Evolutionary conservation across 1,140 invertebrate species (phyloP).

Genomic region (Apocrypta bakeri): DNA sequence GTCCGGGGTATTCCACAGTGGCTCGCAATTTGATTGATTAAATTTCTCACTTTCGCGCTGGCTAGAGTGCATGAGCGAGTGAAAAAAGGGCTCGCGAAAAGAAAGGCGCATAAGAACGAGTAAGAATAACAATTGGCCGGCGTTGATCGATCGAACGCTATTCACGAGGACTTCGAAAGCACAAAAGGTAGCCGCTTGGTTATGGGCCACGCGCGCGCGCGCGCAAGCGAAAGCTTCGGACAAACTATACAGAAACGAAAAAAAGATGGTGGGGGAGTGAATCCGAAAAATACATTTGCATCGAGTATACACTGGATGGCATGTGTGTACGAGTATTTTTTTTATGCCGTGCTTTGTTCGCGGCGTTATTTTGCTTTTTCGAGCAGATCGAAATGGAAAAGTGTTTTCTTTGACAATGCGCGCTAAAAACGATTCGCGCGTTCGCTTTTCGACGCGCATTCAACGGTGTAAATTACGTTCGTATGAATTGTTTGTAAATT

Average conservation of each 20-base stretch:
- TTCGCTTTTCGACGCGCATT: neutral
- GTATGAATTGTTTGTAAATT: neutral
- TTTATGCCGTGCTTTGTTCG: neutral
- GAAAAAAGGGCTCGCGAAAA: neutral
- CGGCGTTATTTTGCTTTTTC: constrained; percentile 11
- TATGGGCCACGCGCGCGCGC: too few species aligned
- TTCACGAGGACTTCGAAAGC: neutral
- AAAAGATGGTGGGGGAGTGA: neutral
- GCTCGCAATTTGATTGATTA: constrained; percentile 36
- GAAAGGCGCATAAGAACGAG: neutral
- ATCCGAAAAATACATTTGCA: constrained; percentile 14
- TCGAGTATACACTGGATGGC: neutral
- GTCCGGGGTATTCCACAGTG: neutral
- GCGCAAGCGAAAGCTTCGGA: neutral
- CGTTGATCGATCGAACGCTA: neutral
- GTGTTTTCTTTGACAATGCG: constrained; percentile 1
- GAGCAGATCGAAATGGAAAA: constrained; percentile 7
- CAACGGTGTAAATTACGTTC: neutral
- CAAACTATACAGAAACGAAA: neutral
- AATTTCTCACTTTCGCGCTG: constrained; percentile 35
- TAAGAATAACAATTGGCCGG: constrained; percentile 13
- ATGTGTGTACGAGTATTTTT: neutral
- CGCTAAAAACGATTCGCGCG: neutral
- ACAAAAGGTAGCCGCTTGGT: neutral
- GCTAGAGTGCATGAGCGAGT: neutral